phyloP scores from a whole-genome alignment of 2,888 invertebrate genomes.

The Cybosia mesomella region DNA sequence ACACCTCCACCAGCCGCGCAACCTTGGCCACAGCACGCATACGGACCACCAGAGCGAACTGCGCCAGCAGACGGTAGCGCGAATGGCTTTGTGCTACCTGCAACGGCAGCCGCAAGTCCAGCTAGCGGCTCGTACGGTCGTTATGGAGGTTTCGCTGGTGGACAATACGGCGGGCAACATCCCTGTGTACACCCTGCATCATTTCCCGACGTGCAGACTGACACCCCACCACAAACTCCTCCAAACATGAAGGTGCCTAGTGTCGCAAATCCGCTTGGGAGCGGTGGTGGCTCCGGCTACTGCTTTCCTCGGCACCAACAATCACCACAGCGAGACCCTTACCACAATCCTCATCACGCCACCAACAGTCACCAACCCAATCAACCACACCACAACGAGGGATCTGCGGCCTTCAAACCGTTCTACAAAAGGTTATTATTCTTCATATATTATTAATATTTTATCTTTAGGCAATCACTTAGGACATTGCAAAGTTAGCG shows the following conservation, averaged over 20 bases:
- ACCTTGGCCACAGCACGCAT: slow-evolving; percentile 86
- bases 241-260: slow-evolving; percentile 97
- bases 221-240: slow-evolving; percentile 97
- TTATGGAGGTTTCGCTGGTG: slow-evolving; percentile 90
- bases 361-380: slow-evolving; percentile 81
- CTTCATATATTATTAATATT: slow-evolving; percentile 3
- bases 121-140: slow-evolving; percentile 87
- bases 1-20: slow-evolving; percentile 93
- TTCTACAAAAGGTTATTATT: slow-evolving; percentile 94
- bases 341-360: slow-evolving; percentile 86
- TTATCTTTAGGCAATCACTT: slow-evolving; percentile 10
- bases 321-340: slow-evolving; percentile 85
- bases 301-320: slow-evolving; percentile 85
- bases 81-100: slow-evolving; percentile 89
- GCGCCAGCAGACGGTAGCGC: slow-evolving; percentile 77
- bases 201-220: slow-evolving; percentile 95
- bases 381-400: slow-evolving; percentile 85
- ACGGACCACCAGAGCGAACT: slow-evolving; percentile 77
- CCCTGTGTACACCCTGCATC: slow-evolving; percentile 90
- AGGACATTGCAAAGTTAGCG: slow-evolving; percentile 6
- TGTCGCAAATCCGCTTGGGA: slow-evolving; percentile 91
- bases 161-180: slow-evolving; percentile 85
- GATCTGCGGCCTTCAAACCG: slow-evolving; percentile 93
- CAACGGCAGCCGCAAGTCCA: slow-evolving; percentile 87
- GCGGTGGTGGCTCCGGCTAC: slow-evolving; percentile 87